phyloP scores from a whole-genome alignment of 2,888 invertebrate genomes.

The Drosophila nigritarsus region DNA sequence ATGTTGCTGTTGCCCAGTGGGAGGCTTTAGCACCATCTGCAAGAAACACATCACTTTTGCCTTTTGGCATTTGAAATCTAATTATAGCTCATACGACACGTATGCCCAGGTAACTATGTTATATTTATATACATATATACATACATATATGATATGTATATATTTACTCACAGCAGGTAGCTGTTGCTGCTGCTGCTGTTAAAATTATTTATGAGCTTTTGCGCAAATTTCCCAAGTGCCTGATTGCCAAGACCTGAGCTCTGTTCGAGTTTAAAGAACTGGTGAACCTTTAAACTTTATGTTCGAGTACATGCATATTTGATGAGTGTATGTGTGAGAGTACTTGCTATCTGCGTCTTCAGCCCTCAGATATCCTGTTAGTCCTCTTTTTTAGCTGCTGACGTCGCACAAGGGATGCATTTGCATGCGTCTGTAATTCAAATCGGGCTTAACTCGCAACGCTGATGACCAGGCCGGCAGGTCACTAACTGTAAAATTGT shows the following conservation, averaged over 20 bases:
- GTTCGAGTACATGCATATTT: conserved; percentile 32
- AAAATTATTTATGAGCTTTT: conserved; percentile 65
- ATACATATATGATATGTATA: not conserved
- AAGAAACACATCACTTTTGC: conserved; percentile 23
- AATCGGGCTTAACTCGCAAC: conserved; percentile 33
- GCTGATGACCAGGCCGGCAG: conserved; percentile 21
- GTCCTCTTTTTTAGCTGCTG: conserved; percentile 16
- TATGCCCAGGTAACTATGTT: conserved; percentile 10
- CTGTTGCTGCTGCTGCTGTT: conserved; percentile 26
- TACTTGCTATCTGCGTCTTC: conserved; percentile 9
- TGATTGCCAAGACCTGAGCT: conserved; percentile 50
- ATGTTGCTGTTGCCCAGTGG: conserved; percentile 25
- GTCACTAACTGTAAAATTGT: conserved; percentile 14
- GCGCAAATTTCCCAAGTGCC: conserved; percentile 74
- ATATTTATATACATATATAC: conserved; percentile 3
- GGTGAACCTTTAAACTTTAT: conserved; percentile 35
- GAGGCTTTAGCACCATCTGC: conserved; percentile 31
- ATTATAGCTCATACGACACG: conserved; percentile 59
- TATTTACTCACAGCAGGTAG: conserved; percentile 5
- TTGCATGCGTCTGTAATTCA: conserved; percentile 31
- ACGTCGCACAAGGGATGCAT: conserved; percentile 49
- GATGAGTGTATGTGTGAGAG: conserved; percentile 4
- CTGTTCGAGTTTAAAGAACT: conserved; percentile 55
- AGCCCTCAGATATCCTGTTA: conserved; percentile 14
- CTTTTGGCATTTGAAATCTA: conserved; percentile 42